phyloP scores from a whole-genome alignment of 2,888 invertebrate genomes.

The Augochlorella aurata region DNA sequence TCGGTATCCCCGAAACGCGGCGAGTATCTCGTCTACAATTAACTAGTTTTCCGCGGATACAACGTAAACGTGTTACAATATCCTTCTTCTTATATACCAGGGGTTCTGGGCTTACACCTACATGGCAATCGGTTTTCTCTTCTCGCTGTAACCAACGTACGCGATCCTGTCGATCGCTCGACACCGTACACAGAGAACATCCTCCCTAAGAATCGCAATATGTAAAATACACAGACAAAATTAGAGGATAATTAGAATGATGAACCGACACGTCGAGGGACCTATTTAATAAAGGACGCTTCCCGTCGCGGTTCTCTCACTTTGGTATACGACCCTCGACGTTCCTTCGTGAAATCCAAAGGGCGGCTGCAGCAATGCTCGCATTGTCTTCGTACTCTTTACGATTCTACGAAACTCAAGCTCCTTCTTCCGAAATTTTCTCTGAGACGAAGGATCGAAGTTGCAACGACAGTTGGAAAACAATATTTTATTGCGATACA shows the following conservation, averaged over 20 bases:
- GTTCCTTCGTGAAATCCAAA: constrained; percentile 8
- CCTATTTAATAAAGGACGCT: constrained; percentile 2
- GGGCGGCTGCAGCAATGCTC: constrained; percentile 48
- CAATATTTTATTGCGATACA: too few relatives aligned
- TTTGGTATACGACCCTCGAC: constrained; percentile 64
- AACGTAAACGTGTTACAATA: constrained; percentile 13
- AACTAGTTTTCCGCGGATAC: not conserved
- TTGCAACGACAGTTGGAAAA: too few relatives aligned
- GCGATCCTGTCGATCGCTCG: constrained; percentile 12
- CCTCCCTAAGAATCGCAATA: not conserved
- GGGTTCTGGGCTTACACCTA: constrained; percentile 1
- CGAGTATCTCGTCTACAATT: constrained; percentile 7
- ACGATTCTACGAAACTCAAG: too few relatives aligned
- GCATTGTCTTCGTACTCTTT: not conserved
- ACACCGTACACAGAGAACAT: not conserved
- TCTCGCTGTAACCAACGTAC: not conserved
- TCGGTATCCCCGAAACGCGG: constrained; percentile 25
- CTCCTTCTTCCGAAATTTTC: too few relatives aligned
- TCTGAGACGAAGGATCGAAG: too few relatives aligned
- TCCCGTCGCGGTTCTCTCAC: constrained; percentile 37
- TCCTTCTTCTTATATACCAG: not conserved
- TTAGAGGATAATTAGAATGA: not conserved
- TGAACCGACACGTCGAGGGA: constrained; percentile 13
- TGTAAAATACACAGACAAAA: not conserved
- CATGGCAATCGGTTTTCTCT: constrained; percentile 4